These are phyloP conservation scores for Henricia sp. DNA, from an alignment of 53 echinoderm and acorn worm species.

Conservation along the genomic window DNA sequence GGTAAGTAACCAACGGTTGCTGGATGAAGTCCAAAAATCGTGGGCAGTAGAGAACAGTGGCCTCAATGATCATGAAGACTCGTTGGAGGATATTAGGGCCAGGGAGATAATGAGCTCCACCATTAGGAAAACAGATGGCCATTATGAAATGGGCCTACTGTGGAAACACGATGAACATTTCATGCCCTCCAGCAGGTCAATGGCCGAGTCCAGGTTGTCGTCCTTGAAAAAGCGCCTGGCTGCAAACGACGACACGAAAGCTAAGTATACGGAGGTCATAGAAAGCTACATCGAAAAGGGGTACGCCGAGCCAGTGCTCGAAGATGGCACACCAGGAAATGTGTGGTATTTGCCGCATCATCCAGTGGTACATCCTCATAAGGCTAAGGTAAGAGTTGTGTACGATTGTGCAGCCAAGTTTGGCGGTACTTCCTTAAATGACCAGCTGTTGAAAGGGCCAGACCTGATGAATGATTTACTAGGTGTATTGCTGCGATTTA, in stretches of 20 bases:
- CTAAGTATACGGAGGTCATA: background rate
- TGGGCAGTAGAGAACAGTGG: constrained; percentile 67
- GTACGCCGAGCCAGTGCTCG: constrained; percentile 43
- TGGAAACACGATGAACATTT: constrained; percentile 47
- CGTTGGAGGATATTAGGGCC: constrained; percentile 46
- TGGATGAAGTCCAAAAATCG: constrained; percentile 63
- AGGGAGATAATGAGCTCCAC: constrained; percentile 48
- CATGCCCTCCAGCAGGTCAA: constrained; percentile 49
- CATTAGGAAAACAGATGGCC: constrained; percentile 48
- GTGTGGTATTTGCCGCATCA: constrained; percentile 77
- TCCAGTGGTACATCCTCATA: constrained; percentile 57
- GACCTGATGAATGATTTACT: constrained; percentile 68
- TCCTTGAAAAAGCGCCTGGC: constrained; percentile 42
- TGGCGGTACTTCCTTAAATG: constrained; percentile 60
- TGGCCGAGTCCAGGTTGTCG: constrained; percentile 30
- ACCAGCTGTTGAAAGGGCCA: constrained; percentile 64
- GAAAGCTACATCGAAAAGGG: constrained; percentile 37
- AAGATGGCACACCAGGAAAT: background rate
- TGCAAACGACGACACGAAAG: constrained; percentile 9
- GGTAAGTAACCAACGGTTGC: constrained; percentile 59
- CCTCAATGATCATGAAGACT: constrained; percentile 46
- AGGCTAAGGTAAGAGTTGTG: constrained; percentile 65
- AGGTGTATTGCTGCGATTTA: constrained; percentile 70
- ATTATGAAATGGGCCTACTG: constrained; percentile 67
- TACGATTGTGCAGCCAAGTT: constrained; percentile 73